phyloP scores from a whole-genome alignment of 35 echinoderm and acorn worm species.

The Ophioderma brevispina region DNA sequence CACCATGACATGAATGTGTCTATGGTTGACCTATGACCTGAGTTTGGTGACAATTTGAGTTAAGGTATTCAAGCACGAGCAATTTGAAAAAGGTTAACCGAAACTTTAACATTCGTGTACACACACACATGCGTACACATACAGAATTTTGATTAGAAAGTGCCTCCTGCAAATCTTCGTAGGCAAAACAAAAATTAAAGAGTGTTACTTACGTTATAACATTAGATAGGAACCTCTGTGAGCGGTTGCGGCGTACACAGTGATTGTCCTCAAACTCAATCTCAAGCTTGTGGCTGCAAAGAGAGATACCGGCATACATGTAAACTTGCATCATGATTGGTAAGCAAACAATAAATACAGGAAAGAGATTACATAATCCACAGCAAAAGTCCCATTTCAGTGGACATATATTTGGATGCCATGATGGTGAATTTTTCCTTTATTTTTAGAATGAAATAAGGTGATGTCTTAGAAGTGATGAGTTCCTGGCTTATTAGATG shows the following conservation, averaged over 20 bases:
- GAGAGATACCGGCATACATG: constrained; percentile 12
- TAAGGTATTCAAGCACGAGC: too few relatives aligned
- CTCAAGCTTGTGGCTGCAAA: constrained; percentile 89
- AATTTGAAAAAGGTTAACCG: too few relatives aligned
- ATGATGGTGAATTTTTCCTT: background rate
- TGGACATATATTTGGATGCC: background rate
- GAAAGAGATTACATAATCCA: background rate
- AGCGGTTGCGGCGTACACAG: constrained; percentile 72
- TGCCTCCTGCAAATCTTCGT: too few relatives aligned
- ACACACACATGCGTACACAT: too few relatives aligned
- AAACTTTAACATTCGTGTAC: too few relatives aligned
- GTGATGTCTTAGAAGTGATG: background rate
- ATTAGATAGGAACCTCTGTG: constrained; percentile 51
- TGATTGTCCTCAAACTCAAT: constrained; percentile 95
- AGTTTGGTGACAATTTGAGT: too few relatives aligned
- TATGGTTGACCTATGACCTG: too few relatives aligned
- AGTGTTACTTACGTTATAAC: constrained; percentile 85
- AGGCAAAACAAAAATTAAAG: background rate
- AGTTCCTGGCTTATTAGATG: background rate
- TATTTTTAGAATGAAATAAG: background rate
- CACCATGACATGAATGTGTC: too few relatives aligned
- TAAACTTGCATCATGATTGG: background rate
- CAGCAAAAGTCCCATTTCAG: background rate
- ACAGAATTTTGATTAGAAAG: too few relatives aligned
- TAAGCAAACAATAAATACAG: background rate